Evolutionary conservation across 2,888 invertebrate species (phyloP), one percentile per base, ranked within the genome.

Genomic region (Rapana venosa): DNA sequence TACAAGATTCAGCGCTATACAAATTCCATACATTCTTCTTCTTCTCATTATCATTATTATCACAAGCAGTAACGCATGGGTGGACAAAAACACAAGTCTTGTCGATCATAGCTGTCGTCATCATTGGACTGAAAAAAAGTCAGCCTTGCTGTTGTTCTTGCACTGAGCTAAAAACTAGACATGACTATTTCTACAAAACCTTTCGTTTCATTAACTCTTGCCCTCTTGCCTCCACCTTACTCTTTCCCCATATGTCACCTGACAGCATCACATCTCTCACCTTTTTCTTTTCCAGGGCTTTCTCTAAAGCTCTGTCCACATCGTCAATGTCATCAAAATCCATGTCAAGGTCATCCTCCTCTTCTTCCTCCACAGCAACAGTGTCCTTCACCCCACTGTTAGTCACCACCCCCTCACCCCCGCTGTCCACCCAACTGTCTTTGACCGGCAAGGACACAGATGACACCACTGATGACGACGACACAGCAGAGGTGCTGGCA

Each of bases 281-380:
- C 93, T 93, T 93, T 91, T 94, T 95, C 87, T 93, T 91, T 88
- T 95, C 95, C 83, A 96, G 90, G 11, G 96, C 96, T 90, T 94
- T 90, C 87, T 96, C 96, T 47, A 96, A 91, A 77, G 95, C 94
- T 88, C 94, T 93, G 88, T 96, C 96, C 90, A 96, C 94, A 83
- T 95, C 95, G 92, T 96, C 96, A n/a, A 94, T 90, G 91, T 95
- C 95, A 91, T 95, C 95, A 91, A 95, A 92, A 85, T 94, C 94
- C 85, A 93, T 90, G 56, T 93, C 92, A 22, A 92, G 92, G 20
- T 93, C 94, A 70, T 92, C 92, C 26, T 92, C 92, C 77, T 91
- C 91, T 30, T 88, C 90, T 84, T 87, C 84, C 61, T 79, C 61
- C 15, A 56, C 47, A 13, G 32, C 86, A 35, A 20, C 81, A 86